Evolutionary conservation across 2,797 vertebrate species (phyloP), one percentile per base, ranked within the genome.

Genomic region (Oreortyx pictus): DNA sequence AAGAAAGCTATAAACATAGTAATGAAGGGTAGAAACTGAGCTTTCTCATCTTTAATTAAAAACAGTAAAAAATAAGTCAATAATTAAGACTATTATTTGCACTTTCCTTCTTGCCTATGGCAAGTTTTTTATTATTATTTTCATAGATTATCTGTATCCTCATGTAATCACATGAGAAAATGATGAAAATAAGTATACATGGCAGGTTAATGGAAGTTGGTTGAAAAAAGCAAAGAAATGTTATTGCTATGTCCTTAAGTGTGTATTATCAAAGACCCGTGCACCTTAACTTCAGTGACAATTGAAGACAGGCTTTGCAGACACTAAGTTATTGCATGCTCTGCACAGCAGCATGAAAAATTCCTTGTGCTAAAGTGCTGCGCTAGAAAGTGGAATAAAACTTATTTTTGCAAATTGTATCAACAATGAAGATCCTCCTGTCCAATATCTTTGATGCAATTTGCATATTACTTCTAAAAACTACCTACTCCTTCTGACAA

Each of bases 11-110:
- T 22, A 7, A 44, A 31, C 19, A 56, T 20, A 24, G 27, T 29
- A 33, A 80, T 14, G 2, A 62, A 66, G 1, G 7, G 3, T 17
- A 17, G 0, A 14, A 4, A 1, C 2, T 44, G 22, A 56, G 2
- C 2, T 71, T n/a, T 29, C 39, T 19, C 47, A 9, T 16, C 9
- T 70, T 67, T 35, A 17, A 16, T 66, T 44, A 6, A 41, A 62
- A 41, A 6, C 13, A 41, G 18, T 18, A 17, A 62, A 29, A n/a
- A n/a, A 17, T n/a, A 23, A 37, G 37, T 37, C 37, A n/a, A n/a
- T n/a, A n/a, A 89, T 71, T 27, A 49, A 0, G 2, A 75, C 11
- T 72, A 50, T 24, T 19, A 61, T 19, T 20, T 25, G 6, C 79
- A 88, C 83, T 8, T 78, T 23, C 12, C 6, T 59, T 86, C 71